Evolutionary conservation across 2,797 vertebrate species (phyloP).

Genomic region (Amazona ochrocephala): DNA sequence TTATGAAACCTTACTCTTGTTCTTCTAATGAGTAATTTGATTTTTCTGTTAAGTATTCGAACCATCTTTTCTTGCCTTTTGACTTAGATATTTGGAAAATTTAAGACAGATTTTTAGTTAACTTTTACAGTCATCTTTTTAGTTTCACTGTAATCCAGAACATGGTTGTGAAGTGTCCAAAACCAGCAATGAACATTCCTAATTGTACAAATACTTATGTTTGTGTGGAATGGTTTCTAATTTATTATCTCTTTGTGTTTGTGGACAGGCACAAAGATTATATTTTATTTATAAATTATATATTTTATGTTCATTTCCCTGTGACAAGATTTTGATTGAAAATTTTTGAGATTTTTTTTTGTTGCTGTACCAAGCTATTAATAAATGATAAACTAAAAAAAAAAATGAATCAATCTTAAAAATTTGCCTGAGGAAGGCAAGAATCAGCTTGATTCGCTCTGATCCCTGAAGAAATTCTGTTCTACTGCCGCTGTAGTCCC

Average conservation of each 20-base stretch:
- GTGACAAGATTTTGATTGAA: not conserved
- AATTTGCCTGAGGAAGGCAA: not conserved
- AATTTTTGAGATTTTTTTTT: not conserved
- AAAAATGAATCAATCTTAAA: not conserved
- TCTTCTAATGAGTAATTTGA: constrained; percentile 39
- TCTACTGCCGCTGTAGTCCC: not conserved
- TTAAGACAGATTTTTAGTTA: not conserved
- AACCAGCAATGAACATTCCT: not conserved
- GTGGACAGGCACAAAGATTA: not conserved
- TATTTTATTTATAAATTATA: not conserved
- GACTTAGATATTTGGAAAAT: constrained; percentile 43
- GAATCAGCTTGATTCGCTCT: not conserved
- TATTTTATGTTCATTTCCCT: not conserved
- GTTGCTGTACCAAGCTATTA: not conserved
- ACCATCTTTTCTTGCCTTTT: constrained; percentile 46
- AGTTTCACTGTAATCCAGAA: not conserved
- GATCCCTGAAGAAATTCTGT: not conserved
- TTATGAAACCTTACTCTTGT: constrained; percentile 23
- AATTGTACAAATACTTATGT: not conserved
- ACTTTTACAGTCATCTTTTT: constrained; percentile 17
- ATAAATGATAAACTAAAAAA: not conserved
- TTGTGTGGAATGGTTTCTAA: not conserved
- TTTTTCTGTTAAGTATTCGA: constrained; percentile 55
- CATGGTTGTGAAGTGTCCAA: constrained; percentile 21
- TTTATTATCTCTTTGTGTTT: not conserved